Evolutionary conservation across 37 sponge, comb jelly and placozoan species (phyloP).

Genomic region (Haliclona indistincta): DNA sequence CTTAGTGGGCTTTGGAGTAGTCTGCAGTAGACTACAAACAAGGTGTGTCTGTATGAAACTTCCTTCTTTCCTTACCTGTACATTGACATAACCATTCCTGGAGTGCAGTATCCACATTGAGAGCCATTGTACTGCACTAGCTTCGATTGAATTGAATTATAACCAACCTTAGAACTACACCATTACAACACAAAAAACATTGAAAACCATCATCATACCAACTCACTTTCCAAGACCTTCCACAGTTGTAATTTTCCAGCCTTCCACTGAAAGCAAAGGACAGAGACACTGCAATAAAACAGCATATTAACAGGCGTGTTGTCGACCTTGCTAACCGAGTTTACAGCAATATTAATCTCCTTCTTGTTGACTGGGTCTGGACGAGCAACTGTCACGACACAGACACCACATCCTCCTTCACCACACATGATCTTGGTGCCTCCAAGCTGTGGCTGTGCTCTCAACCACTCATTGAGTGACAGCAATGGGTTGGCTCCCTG

Average conservation of each 20-base stretch:
- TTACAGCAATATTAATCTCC: conserved; percentile 49
- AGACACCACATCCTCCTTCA: conserved; percentile 84
- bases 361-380: conserved; percentile 35
- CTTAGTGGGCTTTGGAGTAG: conserved; percentile 25
- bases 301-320: no score
- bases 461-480: conserved; percentile 73
- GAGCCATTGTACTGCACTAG: conserved; percentile 58
- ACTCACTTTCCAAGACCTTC: conserved; percentile 80
- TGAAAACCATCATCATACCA: background rate
- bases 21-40: conserved; percentile 22
- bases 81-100: conserved; percentile 73
- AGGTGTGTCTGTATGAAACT: background rate
- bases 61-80: conserved; percentile 79
- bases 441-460: conserved; percentile 48
- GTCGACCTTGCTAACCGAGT: conserved; percentile 79
- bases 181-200: background rate
- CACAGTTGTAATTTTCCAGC: conserved; percentile 78
- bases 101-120: conserved; percentile 77
- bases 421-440: conserved; percentile 86
- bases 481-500: conserved; percentile 23
- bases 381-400: conserved; percentile 48
- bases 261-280: conserved; percentile 69
- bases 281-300: conserved; percentile 61
- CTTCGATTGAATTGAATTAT: conserved; percentile 36
- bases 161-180: conserved; percentile 10